A percentile compares a stretch with the other conserved stretches of the same genome.
Conservation (phyloP, 2,888 invertebrate species). For the Dasypolia templi region DNA sequence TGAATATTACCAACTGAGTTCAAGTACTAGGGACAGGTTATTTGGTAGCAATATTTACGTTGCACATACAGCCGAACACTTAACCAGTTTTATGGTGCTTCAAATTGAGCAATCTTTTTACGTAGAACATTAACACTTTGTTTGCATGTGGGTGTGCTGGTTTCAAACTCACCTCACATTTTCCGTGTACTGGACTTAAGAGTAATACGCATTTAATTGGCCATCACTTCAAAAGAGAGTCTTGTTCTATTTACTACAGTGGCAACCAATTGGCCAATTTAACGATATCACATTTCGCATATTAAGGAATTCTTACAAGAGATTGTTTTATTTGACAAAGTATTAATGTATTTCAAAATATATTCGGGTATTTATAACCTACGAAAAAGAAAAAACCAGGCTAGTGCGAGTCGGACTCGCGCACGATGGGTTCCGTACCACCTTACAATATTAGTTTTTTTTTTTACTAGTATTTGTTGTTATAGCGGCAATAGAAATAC, state of each 20-base stretch:
- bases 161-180: conserved; percentile 7
- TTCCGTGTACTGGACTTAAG: conserved; percentile 19
- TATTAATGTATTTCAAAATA: neutral
- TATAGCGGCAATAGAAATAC: too few species aligned
- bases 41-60: conserved; percentile 73
- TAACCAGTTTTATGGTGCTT: conserved; percentile 33
- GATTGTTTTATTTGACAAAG: conserved; percentile 5
- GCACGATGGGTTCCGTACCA: too few species aligned
- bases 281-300: conserved; percentile 21
- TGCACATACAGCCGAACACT: conserved; percentile 41
- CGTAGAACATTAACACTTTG: conserved; percentile 19
- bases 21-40: conserved; percentile 73
- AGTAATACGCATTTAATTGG: conserved; percentile 49
- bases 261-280: conserved; percentile 29
- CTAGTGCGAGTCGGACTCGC: too few species aligned
- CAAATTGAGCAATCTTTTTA: conserved; percentile 14
- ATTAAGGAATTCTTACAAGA: conserved; percentile 16
- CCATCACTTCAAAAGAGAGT: conserved; percentile 42
- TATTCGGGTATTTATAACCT: neutral
- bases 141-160: neutral
- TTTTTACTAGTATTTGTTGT: too few species aligned
- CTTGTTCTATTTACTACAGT: conserved; percentile 19
- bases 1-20: conserved; percentile 78
- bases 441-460: too few species aligned
- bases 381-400: neutral